These are phyloP conservation scores for Diadumene lineata DNA, from an alignment of 92 coral and sea anemone genomes.

Conservation along the genomic window DNA sequence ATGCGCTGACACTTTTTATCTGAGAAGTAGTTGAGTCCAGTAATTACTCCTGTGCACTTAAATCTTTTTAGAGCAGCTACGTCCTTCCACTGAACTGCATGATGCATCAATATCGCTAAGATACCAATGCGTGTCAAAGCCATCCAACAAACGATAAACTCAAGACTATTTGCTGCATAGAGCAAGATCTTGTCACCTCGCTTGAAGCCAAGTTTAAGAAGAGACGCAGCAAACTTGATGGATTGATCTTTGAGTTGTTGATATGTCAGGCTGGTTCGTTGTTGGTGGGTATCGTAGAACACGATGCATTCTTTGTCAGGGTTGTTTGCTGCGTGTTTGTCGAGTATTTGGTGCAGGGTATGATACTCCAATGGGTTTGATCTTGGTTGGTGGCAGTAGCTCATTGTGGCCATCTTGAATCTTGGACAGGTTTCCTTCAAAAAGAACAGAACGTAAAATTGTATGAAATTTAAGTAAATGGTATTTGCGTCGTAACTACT, in stretches of 20 bases:
- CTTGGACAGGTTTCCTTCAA: no score
- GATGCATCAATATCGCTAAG: conserved; percentile 23
- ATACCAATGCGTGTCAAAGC: conserved; percentile 34
- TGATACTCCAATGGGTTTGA: conserved; percentile 26
- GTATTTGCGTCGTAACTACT: no score
- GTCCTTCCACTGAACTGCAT: conserved; percentile 15
- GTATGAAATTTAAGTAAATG: no score
- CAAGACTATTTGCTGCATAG: conserved; percentile 34
- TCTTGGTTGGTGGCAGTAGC: conserved; percentile 46
- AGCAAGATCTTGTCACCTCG: conserved; percentile 40
- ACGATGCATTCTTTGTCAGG: conserved; percentile 32
- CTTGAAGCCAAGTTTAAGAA: conserved; percentile 28
- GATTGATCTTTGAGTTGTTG: conserved; percentile 27
- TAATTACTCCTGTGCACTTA: conserved; percentile 5
- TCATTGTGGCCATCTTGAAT: conserved; percentile 12
- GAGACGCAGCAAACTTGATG: conserved; percentile 27
- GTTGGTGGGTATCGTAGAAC: conserved; percentile 27
- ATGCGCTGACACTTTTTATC: conserved; percentile 10
- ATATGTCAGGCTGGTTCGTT: conserved; percentile 23
- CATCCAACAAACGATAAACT: conserved; percentile 22
- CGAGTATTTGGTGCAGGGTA: conserved; percentile 30
- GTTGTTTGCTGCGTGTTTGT: conserved; percentile 19
- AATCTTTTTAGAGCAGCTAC: conserved; percentile 17
- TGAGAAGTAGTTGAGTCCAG: conserved; percentile 6
- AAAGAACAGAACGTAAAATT: no score